Evolutionary conservation across 1,140 invertebrate genomes (phyloP), one percentile per base, ranked within the genome.

Genomic region (Venustaconcha ellipsiformis): DNA sequence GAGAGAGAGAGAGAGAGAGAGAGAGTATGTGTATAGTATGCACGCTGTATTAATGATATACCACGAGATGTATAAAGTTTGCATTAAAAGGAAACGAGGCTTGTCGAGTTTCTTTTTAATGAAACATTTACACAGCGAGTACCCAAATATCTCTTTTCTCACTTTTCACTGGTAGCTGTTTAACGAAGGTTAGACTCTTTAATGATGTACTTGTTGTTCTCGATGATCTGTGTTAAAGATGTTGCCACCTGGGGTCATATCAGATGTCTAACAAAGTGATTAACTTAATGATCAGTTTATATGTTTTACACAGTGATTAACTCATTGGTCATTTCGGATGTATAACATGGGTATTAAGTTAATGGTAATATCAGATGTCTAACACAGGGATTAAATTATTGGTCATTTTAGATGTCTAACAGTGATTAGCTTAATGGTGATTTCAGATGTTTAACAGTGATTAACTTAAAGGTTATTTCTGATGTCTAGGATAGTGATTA

Each of bases 321-420:
- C 37, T 81, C 82, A 14, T 80, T 83, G 76, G 78, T 30, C 1
- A 30, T 30, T 30, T 30, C 26, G 26, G 79, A 80, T 80, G 67
- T 77, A 76, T 57, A 74, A 73, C 13, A 68, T 79, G n/a, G 70
- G 76, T 15, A 71, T 70, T 6, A 67, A 77, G 23, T 81, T 79
- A 14, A 81, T 83, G 78, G 78, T 30, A 30, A 30, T 30, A 30
- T 30, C 4, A 30, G 79, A 80, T 80, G 67, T 77, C 78, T 57
- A 74, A 73, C 13, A 65, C 80, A 26, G 70, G 76, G 17, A 71
- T 70, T 12, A 67, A 78, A 30, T 30, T 30, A 30, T 30, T 30
- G 2, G 2, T 30, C 26, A 30, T 30, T 30, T 30, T 4, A 30
- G 79, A 80, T 80, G 67, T 77, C 78, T 57, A 74, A 68, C 80